Percentiles rank a stretch among this genome's conserved stretches.
These are phyloP conservation scores for Phalloptychus januarius DNA, from an alignment of 2,797 vertebrate species.

Conservation along the genomic window DNA sequence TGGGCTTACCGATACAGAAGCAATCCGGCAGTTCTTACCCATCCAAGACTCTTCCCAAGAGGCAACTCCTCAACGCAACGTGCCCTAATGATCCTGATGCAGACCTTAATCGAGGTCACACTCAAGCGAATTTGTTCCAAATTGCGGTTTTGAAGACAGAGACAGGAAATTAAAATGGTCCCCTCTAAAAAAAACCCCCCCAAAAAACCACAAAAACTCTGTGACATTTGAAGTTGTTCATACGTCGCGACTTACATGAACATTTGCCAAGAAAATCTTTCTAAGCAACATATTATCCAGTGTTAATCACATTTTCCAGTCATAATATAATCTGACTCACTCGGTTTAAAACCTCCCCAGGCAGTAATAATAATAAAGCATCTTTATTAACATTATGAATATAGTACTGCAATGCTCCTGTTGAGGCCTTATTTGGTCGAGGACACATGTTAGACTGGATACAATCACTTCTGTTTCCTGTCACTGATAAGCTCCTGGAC, in stretches of 20 bases:
- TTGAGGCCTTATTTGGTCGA: not conserved
- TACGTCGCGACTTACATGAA: not conserved
- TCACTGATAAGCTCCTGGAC: slow-evolving; percentile 9
- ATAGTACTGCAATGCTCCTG: not conserved
- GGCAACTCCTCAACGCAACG: too few species aligned
- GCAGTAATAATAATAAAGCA: too few species aligned
- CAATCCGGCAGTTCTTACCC: not conserved
- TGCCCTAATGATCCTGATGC: not conserved
- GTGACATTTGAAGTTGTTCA: not conserved
- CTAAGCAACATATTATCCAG: not conserved
- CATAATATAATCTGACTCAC: not conserved
- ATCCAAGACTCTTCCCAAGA: not conserved
- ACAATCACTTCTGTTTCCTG: slow-evolving; percentile 18
- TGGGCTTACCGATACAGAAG: not conserved
- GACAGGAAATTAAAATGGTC: not conserved
- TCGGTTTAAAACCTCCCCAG: not conserved
- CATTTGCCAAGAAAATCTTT: not conserved
- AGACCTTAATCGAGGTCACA: not conserved
- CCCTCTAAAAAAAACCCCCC: too few species aligned
- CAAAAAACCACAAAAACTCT: too few species aligned
- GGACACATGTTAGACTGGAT: not conserved
- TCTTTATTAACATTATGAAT: too few species aligned
- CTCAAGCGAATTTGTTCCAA: not conserved
- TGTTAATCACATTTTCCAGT: not conserved
- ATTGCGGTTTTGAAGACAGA: not conserved